A percentile compares a stretch with the other conserved stretches of the same genome.
Conservation (phyloP, 2,888 invertebrate species). For the Volucella bombylans region DNA sequence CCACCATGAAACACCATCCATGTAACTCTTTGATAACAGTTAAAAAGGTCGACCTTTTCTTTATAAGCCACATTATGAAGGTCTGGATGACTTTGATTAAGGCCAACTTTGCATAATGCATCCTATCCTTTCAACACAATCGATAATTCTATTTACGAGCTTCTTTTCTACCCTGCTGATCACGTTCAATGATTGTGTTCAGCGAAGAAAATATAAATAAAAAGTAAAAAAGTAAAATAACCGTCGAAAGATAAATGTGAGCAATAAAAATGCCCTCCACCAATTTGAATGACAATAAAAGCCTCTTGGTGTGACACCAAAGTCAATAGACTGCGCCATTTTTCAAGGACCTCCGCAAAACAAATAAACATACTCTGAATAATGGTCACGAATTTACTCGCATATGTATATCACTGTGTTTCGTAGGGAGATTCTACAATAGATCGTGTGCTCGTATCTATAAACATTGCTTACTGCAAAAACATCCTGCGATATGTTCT, state of each 20-base stretch:
- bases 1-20: no score
- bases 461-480: conserved; percentile 8
- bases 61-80: background rate
- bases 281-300: conserved; percentile 14
- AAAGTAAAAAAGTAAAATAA: no score
- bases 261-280: background rate
- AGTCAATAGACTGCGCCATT: conserved; percentile 20
- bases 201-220: background rate
- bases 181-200: background rate
- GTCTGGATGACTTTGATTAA: background rate
- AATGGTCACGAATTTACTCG: no score
- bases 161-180: conserved; percentile 3
- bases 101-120: no score
- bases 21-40: no score
- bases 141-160: background rate
- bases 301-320: conserved; percentile 23
- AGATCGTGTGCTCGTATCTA: conserved; percentile 3
- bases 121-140: no score
- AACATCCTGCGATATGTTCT: background rate
- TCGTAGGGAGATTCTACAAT: no score
- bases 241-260: background rate
- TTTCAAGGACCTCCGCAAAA: background rate
- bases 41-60: no score
- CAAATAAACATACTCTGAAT: background rate
- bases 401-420: no score